Conservation (phyloP, 1,140 invertebrate genomes). For the Hypothenemus hampei region DNA sequence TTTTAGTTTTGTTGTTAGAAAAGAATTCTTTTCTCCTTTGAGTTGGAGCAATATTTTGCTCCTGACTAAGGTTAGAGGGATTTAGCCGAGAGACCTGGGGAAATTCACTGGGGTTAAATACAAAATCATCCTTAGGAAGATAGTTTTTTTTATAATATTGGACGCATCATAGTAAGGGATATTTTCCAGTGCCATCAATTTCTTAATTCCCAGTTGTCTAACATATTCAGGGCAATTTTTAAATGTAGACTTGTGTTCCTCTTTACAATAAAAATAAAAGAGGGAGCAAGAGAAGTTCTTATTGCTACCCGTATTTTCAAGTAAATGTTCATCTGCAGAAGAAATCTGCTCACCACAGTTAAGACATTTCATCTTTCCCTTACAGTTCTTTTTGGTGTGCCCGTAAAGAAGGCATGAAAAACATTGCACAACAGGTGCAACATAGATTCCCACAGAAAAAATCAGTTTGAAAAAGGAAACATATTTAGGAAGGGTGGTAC, state of each 20-base stretch:
- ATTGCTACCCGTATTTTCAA: neutral
- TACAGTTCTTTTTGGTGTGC: constrained; percentile 18
- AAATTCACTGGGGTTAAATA: too few species aligned
- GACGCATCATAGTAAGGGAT: constrained; percentile 9
- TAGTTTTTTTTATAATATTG: constrained; percentile 2
- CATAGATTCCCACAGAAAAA: neutral
- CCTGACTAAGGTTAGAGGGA: too few species aligned
- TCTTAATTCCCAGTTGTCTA: constrained; percentile 15
- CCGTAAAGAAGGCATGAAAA: constrained; percentile 7
- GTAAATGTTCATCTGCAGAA: neutral
- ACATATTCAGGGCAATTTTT: constrained; percentile 14
- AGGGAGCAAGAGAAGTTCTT: neutral
- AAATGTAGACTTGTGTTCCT: constrained; percentile 3
- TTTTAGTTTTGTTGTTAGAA: too few species aligned
- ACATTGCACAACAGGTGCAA: constrained; percentile 11
- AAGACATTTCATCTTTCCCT: constrained; percentile 7
- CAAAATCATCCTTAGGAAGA: neutral
- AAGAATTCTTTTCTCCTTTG: too few species aligned
- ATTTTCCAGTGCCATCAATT: constrained; percentile 11
- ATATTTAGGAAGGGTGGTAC: neutral
- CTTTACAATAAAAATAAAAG: constrained; percentile 4
- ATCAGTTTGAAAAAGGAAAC: constrained; percentile 1
- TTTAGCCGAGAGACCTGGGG: too few species aligned
- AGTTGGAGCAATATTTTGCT: too few species aligned
- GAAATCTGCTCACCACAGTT: constrained; percentile 2